Percentiles rank a stretch among this genome's conserved stretches.
These are phyloP conservation scores for Clepsis dumicolana DNA, from an alignment of 2,888 invertebrate genomes.

Conservation along the genomic window DNA sequence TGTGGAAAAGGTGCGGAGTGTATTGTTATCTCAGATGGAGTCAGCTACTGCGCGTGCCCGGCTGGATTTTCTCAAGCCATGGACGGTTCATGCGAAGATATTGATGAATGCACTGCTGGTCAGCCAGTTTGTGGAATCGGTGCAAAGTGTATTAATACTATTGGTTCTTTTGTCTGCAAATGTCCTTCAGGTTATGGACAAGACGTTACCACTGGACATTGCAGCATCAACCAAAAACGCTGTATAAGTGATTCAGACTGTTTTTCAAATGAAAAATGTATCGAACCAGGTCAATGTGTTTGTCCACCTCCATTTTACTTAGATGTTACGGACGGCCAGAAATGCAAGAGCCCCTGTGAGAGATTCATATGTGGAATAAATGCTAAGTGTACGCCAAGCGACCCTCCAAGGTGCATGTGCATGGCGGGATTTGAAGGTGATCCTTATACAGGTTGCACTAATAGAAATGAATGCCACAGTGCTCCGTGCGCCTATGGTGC, in stretches of 20 bases:
- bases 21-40: conserved; percentile 94
- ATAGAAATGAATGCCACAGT: conserved; percentile 94
- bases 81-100: conserved; percentile 94
- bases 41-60: conserved; percentile 97
- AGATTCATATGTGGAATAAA: conserved; percentile 96
- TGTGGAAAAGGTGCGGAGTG: conserved; percentile 96
- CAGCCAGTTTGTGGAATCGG: conserved; percentile 93
- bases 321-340: conserved; percentile 92
- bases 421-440: conserved; percentile 95
- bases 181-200: conserved; percentile 94
- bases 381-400: conserved; percentile 95
- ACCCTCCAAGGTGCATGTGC: conserved; percentile 96
- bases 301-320: conserved; percentile 96
- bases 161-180: conserved; percentile 92
- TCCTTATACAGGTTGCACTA: conserved; percentile 93
- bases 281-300: conserved; percentile 96
- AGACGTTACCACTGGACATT: conserved; percentile 93
- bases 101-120: conserved; percentile 93
- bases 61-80: conserved; percentile 92
- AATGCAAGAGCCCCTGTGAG: conserved; percentile 97
- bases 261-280: conserved; percentile 94
- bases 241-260: conserved; percentile 95
- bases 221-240: conserved; percentile 92
- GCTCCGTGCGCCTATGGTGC: conserved; percentile 96
- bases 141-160: conserved; percentile 93